These are phyloP conservation scores for Drosophila guanche DNA, from an alignment of 1,140 invertebrate species.

Conservation along the genomic window DNA sequence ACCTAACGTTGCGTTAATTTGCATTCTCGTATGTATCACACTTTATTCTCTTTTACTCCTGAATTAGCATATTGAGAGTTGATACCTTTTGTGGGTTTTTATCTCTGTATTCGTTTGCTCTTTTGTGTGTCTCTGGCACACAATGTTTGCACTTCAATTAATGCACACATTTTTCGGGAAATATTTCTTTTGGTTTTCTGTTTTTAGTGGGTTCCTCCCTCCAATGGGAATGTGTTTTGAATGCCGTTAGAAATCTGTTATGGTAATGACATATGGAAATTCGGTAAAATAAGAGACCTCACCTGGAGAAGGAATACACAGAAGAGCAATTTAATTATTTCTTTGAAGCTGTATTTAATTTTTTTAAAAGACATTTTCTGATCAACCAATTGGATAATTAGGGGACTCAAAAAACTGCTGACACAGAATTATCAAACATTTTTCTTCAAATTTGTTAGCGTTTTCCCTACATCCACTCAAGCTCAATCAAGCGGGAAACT, in stretches of 20 bases:
- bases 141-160: slow-evolving; percentile 63
- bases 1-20: slow-evolving; percentile 52
- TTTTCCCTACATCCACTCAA: not conserved
- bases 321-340: not conserved
- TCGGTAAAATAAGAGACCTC: not conserved
- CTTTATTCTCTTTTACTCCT: slow-evolving; percentile 3
- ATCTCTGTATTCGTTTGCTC: slow-evolving; percentile 22
- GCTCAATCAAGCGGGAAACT: slow-evolving; percentile 22
- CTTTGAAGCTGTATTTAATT: not conserved
- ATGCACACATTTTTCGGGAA: slow-evolving; percentile 19
- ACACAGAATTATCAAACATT: slow-evolving; percentile 11
- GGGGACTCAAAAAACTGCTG: slow-evolving; percentile 11
- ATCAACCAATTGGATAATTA: not conserved
- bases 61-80: slow-evolving; percentile 65
- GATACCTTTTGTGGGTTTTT: slow-evolving; percentile 12
- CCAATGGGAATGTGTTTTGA: not conserved
- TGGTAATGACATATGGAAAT: not conserved
- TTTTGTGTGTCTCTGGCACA: slow-evolving; percentile 32
- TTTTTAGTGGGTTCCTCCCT: not conserved
- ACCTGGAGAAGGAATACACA: not conserved
- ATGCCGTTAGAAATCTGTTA: slow-evolving; percentile 1
- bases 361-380: too few species aligned
- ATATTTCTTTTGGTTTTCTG: not conserved
- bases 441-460: not conserved
- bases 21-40: slow-evolving; percentile 43